Base-by-base conservation (phyloP, 2,797 vertebrate genomes). In the Scarus forsteni region DNA sequence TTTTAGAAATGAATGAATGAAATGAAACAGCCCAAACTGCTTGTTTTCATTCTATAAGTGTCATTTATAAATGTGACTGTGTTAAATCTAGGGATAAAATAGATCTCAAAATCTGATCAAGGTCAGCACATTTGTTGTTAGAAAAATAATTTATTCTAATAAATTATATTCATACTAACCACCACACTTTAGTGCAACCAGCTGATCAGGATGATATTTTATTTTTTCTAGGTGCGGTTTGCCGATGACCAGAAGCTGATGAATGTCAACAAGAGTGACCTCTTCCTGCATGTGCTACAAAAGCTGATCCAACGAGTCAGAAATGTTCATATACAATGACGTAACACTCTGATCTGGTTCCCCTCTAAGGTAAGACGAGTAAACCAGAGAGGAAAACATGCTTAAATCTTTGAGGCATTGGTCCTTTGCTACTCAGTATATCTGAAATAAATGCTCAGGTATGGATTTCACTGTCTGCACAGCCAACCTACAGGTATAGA, bases 301-400 rank as follows among this genome's bases (percentile, higher is more conserved):
- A 93, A 97, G 58, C 92, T 99, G 64, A 72, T 95, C 36, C 91
- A 91, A 76, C 95, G 86, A 96, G 39, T 97, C 96, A 5, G 90
- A 94, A 57, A 95, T 97, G 96, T 95, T 99, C 88, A 94, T 94
- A 48, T 95, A 94, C 76, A 96, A 98, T 0, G 95, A 97, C 70
- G 94, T 90, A 84, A 94, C 49, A 95, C 96, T 27, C 88, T 97
- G 56, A 94, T 94, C 80, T 99, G 98, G 98, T 99, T 99, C 89
- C 97, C 97, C 75, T 90, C 95, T 70, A 92, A 88, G 95, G 98
- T 98, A 94, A 80, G 65, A 51, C 7, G 7, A 5, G 6, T 44
- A 27, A 0, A 18, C 43, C 3, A 1, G 36, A 57, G 1, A 14
- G 11, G 14, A 53, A 48, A 45, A 4, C 8, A 8, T 11, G 6